Percentiles rank a stretch among this genome's conserved stretches.
phyloP scores from a whole-genome alignment of 2,113 vertebrate species.

The Platysteira castanea region DNA sequence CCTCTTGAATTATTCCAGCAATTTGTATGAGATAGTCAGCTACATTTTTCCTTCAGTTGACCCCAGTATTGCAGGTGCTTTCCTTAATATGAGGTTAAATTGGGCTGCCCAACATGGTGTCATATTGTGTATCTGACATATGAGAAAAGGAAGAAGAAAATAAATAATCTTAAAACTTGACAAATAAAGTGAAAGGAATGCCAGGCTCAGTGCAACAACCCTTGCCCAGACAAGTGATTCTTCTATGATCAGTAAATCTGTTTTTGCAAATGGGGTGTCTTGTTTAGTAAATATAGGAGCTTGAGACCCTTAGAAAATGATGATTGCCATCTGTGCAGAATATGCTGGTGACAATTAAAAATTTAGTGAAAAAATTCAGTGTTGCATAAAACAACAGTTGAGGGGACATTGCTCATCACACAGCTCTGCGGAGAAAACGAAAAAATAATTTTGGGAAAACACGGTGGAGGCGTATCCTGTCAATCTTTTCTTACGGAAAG shows the following conservation, averaged over 20 bases:
- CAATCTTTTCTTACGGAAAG: neutral
- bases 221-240: neutral
- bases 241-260: neutral
- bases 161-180: neutral
- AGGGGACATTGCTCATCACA: neutral
- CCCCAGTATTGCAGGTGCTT: neutral
- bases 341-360: neutral
- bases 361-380: neutral
- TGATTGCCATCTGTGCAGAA: neutral
- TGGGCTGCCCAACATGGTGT: neutral
- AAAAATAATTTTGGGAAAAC: neutral
- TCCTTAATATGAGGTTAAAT: neutral
- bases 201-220: neutral
- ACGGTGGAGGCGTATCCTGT: accelerated
- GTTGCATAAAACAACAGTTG: neutral
- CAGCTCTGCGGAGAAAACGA: neutral
- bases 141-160: neutral
- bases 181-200: neutral
- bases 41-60: neutral
- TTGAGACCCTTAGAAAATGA: neutral
- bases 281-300: neutral
- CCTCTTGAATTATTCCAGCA: neutral
- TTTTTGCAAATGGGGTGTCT: neutral
- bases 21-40: neutral
- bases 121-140: neutral